Percentiles rank a stretch among this genome's conserved stretches.
Conservation (phyloP, 2,113 vertebrate genomes). For the Microcebus murinus region DNA sequence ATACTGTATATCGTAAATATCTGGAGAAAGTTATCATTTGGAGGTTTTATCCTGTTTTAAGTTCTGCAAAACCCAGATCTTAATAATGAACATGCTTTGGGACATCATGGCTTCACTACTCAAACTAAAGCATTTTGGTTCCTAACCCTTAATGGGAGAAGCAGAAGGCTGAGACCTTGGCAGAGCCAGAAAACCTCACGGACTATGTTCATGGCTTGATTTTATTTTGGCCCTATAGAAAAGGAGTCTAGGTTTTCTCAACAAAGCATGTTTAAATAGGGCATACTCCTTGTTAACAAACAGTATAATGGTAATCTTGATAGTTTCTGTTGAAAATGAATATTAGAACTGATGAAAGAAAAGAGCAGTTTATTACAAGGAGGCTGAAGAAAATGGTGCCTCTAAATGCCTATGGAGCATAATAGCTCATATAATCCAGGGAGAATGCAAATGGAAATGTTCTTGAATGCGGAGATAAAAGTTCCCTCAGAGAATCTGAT, state of each 20-base stretch:
- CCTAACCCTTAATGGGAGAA: background rate
- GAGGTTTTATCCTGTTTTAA: background rate
- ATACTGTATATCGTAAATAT: background rate
- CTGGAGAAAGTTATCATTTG: background rate
- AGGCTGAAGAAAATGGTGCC: background rate
- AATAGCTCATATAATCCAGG: background rate
- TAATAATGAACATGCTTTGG: background rate
- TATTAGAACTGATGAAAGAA: background rate
- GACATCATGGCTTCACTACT: background rate
- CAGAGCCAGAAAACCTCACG: background rate
- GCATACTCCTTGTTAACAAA: background rate
- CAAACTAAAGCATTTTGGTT: background rate
- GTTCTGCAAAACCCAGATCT: background rate
- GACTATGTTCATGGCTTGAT: background rate
- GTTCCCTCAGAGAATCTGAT: background rate
- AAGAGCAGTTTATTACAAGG: background rate
- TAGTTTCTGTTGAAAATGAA: slow-evolving; percentile 12
- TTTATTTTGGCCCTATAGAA: background rate
- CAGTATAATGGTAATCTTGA: background rate
- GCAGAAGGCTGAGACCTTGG: background rate
- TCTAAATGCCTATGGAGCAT: background rate
- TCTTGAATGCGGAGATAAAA: background rate
- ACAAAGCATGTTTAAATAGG: background rate
- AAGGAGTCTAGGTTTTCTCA: background rate
- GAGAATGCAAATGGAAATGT: background rate